Conservation (phyloP, 30 jellyfish, hydroid and myxozoan species). For the Aurelia aurita region DNA sequence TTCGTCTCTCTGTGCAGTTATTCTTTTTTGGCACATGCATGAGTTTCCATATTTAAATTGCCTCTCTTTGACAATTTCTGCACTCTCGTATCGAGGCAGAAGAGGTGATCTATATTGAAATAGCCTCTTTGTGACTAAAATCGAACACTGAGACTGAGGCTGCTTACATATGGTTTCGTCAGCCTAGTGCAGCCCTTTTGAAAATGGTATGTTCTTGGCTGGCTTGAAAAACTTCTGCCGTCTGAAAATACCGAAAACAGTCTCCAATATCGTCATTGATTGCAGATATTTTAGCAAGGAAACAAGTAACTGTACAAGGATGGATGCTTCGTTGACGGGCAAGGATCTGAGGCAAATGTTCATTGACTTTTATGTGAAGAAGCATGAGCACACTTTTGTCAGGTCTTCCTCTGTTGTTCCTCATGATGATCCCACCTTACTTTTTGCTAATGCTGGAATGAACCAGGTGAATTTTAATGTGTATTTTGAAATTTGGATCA, state of each 20-base stretch:
- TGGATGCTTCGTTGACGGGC: conserved; percentile 75
- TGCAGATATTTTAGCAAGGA: not conserved
- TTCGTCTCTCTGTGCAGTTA: no score
- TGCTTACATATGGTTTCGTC: conserved; percentile 48
- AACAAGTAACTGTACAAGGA: not conserved
- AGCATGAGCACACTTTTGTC: conserved; percentile 86
- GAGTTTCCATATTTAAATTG: not conserved
- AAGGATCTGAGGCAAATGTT: conserved; percentile 83
- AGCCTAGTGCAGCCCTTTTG: conserved; percentile 13
- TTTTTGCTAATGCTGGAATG: conserved; percentile 99
- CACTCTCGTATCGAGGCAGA: no score
- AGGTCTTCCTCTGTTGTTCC: conserved; percentile 98
- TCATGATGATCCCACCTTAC: conserved; percentile 99
- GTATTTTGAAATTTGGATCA: no score
- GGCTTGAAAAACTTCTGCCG: not conserved
- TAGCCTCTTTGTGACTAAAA: conserved; percentile 7
- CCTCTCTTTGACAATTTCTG: conserved; percentile 33
- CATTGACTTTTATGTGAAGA: conserved; percentile 87
- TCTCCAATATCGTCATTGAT: not conserved
- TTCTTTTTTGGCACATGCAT: no score
- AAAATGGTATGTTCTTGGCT: conserved; percentile 11
- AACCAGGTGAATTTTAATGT: conserved; percentile 76
- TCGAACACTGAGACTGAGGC: conserved; percentile 11
- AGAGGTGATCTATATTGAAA: no score
- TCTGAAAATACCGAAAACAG: no score